Evolutionary conservation across 2,888 invertebrate genomes (phyloP).

Genomic region (Trimorus sp.): DNA sequence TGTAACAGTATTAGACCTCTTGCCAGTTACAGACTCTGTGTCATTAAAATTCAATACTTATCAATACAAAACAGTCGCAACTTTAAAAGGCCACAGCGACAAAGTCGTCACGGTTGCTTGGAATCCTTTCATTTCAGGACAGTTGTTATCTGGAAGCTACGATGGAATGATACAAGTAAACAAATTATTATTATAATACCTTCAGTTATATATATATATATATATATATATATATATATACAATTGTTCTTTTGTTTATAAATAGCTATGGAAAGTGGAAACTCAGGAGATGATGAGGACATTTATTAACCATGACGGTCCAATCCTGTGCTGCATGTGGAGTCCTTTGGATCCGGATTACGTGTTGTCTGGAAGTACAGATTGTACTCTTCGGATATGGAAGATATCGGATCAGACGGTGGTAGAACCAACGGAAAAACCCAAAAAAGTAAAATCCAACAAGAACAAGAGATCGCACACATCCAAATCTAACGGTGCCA

Average conservation of each 20-base stretch:
- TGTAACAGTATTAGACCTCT: slow-evolving; percentile 83
- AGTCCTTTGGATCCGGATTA: slow-evolving; percentile 84
- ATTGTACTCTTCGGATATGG: slow-evolving; percentile 87
- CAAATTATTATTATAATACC: slow-evolving; percentile 5
- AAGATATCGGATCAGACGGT: slow-evolving; percentile 72
- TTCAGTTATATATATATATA: no score
- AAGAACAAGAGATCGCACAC: slow-evolving; percentile 69
- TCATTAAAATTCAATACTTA: no score
- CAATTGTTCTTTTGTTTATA: no score
- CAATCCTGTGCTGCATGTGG: slow-evolving; percentile 86
- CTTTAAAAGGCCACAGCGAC: slow-evolving; percentile 83
- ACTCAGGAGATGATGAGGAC: slow-evolving; percentile 83
- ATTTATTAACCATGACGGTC: slow-evolving; percentile 83
- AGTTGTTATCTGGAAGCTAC: slow-evolving; percentile 87
- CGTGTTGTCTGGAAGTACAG: slow-evolving; percentile 86
- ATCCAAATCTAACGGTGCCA: no score
- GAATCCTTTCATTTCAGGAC: slow-evolving; percentile 87
- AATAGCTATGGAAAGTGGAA: slow-evolving; percentile 86
- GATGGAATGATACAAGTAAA: slow-evolving; percentile 87
- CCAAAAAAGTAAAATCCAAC: slow-evolving; percentile 75
- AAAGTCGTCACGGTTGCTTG: slow-evolving; percentile 85
- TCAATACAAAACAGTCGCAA: slow-evolving; percentile 76
- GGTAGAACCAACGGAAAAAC: slow-evolving; percentile 76
- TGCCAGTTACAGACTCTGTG: background rate
- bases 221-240: no score